Evolutionary conservation across 2,797 vertebrate genomes (phyloP), one percentile per base, ranked within the genome.

Genomic region (Sebastes hubbsi): DNA sequence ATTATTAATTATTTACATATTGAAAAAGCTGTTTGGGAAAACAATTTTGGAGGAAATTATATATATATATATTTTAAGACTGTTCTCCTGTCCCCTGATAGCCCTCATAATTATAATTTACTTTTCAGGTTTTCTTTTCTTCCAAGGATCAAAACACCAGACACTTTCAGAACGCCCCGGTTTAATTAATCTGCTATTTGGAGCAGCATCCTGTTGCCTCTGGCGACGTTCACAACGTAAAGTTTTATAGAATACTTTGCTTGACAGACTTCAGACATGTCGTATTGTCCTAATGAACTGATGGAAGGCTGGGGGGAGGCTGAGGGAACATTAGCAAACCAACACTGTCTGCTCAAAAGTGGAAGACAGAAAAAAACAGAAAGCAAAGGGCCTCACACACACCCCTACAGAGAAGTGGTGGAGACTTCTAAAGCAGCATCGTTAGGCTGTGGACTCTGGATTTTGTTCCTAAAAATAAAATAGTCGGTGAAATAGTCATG

Each of bases 201-300:
- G 55, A 65, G 75, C 80, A 61, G 85, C 85, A 81, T 88, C 81
- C 87, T 86, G 90, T 85, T 84, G 83, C 92, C 85, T 55, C 29
- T 1, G 88, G 90, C 38, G 3, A 7, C 76, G 55, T 89, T 91
- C 86, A 82, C 87, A 78, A 83, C 42, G 27, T 24, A 54, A 46
- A 63, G 59, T 85, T 91, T 92, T 90, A 92, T 90, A 32, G 87
- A 81, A 88, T n/a, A 68, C 62, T 75, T 66, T 82, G 55, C 70
- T 85, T 72, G 66, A 64, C 82, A 87, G 79, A 61, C 86, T 81
- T 85, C 84, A 89, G 82, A 91, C 80, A 79, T 60, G 16, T 77
- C 20, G 24, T 64, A 54, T 77, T 54, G 78, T 90, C 81, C 77
- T 89, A 88, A 92, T 91, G 86, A 91, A 91, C 14, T 72, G 70